Percentiles rank a stretch among this genome's conserved stretches.
Evolutionary conservation across 2,113 vertebrate genomes (phyloP).

Genomic region (Ailurus styani): DNA sequence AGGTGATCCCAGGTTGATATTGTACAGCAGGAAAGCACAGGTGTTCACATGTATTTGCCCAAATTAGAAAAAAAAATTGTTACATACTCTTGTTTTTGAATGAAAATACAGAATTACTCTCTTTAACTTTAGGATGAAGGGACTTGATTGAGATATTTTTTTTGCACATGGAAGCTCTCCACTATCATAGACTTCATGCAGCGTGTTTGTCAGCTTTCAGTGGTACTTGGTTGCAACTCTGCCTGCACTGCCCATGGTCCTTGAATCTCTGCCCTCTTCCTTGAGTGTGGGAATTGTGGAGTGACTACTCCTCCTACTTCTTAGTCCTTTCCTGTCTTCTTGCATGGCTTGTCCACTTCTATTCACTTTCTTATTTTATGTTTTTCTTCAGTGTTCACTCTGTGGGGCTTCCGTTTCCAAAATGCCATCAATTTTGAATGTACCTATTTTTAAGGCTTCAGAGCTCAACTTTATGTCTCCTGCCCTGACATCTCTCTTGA

Average conservation of each 20-base stretch:
- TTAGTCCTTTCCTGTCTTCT: background rate
- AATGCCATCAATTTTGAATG: background rate
- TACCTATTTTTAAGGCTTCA: background rate
- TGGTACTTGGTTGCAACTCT: accelerated
- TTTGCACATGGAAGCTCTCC: background rate
- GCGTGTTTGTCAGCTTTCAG: background rate
- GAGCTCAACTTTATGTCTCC: background rate
- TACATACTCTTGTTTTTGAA: background rate
- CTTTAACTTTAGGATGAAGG: background rate
- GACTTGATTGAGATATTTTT: background rate
- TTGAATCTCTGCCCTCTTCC: background rate
- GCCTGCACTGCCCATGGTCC: background rate
- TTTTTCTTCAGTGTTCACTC: background rate
- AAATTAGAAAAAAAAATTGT: background rate
- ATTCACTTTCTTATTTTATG: background rate
- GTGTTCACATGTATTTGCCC: background rate
- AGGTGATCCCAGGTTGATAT: background rate
- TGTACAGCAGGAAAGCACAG: background rate
- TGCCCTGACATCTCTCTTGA: background rate
- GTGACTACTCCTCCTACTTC: background rate
- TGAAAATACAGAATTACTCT: background rate
- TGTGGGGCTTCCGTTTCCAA: background rate
- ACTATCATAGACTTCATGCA: background rate
- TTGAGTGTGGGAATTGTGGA: background rate
- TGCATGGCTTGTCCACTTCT: background rate